Percentiles rank a stretch among this genome's conserved stretches.
phyloP scores from a whole-genome alignment of 2,888 invertebrate genomes.

The Lamellibrachia columna region DNA sequence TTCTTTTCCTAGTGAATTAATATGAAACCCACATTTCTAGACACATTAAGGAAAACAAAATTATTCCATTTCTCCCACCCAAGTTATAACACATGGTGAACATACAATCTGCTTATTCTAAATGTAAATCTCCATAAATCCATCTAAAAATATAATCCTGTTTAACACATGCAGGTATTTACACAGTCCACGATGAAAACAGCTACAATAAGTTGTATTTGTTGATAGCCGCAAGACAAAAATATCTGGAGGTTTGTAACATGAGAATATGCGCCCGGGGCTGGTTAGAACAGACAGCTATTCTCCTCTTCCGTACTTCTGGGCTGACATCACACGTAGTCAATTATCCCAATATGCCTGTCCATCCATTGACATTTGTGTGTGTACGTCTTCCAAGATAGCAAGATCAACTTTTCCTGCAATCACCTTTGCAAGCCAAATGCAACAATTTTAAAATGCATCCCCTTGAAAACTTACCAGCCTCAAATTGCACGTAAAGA shows the following conservation, averaged over 20 bases:
- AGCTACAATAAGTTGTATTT: not conserved
- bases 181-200: not conserved
- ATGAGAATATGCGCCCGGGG: not conserved
- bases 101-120: not conserved
- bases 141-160: not conserved
- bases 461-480: not conserved
- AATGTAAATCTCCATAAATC: conserved; percentile 2
- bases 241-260: not conserved
- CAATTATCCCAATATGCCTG: not conserved
- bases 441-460: not conserved
- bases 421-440: not conserved
- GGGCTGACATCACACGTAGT: not conserved
- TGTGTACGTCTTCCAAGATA: not conserved
- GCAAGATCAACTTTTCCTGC: not conserved
- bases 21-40: not conserved
- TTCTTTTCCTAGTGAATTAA: not conserved
- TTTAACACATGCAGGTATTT: not conserved
- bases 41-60: not conserved
- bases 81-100: not conserved
- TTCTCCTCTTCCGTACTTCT: not conserved
- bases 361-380: not conserved
- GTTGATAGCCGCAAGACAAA: not conserved
- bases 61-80: not conserved
- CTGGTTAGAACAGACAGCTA: not conserved
- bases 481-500: not conserved